Evolutionary conservation across 2,888 invertebrate species (phyloP), one percentile per base, ranked within the genome.

Genomic region (Drosophila borealis): DNA sequence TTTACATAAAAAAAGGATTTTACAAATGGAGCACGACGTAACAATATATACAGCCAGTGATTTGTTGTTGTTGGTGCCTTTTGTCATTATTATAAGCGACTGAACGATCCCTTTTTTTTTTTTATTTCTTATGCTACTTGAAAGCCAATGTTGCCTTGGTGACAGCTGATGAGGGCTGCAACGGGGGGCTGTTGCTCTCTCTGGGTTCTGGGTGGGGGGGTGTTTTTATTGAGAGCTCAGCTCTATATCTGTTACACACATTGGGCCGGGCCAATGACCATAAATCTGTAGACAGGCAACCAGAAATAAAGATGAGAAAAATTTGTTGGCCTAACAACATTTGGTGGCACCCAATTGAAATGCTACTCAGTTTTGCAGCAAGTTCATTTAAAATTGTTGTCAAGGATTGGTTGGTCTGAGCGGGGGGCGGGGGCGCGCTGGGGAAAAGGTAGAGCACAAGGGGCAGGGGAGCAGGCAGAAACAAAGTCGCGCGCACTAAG

Each of bases 21-120:
- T 86, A 88, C 88, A 84, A 88, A 88, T 88, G 78, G 78, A 78
- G 71, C 56, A 78, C 44, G 51, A 69, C 66, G 53, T 33, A 55
- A 75, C 69, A 72, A 60, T 25, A 60, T 19, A 61, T 13, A 62
- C 4, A 60, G 19, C 46, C 80, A 67, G 86, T 88, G 88, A 83
- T 83, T 82, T 82, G 65, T 59, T 74, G 59, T 59, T 60, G 62
- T 25, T 49, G 49, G 41, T 65, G 74, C 69, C 66, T 70, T 84
- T 86, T 86, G 87, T 86, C 88, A 82, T 88, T 80, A 80, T 81
- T 88, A 80, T 88, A 84, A 88, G 89, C 83, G 73, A 66, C 87
- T 80, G 75, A 86, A 65, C 66, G 80, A 88, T 82, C 87, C 89
- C 60, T 78, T 88, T 79, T 83, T 56, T 51, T 37, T 29, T 17